Conservation (phyloP, 2,888 invertebrate genomes). For the Galerucella pusilla region DNA sequence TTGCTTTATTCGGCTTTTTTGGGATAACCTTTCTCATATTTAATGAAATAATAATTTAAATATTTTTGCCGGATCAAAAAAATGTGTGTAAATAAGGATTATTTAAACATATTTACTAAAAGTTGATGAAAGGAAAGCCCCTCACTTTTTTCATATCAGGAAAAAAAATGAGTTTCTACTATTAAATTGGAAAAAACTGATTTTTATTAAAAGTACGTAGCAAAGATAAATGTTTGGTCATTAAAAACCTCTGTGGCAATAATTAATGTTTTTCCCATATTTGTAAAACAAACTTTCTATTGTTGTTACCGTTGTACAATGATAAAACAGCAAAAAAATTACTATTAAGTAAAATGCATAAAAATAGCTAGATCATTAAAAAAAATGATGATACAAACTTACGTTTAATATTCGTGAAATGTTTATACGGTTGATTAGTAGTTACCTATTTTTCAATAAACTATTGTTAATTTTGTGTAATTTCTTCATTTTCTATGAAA, state of each 20-base stretch:
- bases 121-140: not conserved
- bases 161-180: not conserved
- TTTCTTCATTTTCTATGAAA: constrained; percentile 26
- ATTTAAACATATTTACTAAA: too few relatives aligned
- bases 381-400: constrained; percentile 7
- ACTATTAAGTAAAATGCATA: not conserved
- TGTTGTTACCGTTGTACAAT: not conserved
- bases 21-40: too few relatives aligned
- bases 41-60: too few relatives aligned
- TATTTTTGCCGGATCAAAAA: too few relatives aligned
- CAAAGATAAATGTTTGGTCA: not conserved
- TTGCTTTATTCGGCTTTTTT: too few relatives aligned
- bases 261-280: not conserved
- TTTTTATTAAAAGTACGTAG: not conserved
- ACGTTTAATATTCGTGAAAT: not conserved
- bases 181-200: not conserved
- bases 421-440: not conserved
- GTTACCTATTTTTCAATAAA: constrained; percentile 1
- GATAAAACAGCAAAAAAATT: not conserved
- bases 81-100: too few relatives aligned
- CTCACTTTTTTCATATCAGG: not conserved
- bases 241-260: not conserved
- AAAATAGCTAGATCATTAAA: not conserved
- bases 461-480: constrained; percentile 6
- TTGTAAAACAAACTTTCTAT: not conserved